Base-by-base conservation (phyloP, 2,113 vertebrate genomes). In the Paracanthobrama guichenoti region DNA sequence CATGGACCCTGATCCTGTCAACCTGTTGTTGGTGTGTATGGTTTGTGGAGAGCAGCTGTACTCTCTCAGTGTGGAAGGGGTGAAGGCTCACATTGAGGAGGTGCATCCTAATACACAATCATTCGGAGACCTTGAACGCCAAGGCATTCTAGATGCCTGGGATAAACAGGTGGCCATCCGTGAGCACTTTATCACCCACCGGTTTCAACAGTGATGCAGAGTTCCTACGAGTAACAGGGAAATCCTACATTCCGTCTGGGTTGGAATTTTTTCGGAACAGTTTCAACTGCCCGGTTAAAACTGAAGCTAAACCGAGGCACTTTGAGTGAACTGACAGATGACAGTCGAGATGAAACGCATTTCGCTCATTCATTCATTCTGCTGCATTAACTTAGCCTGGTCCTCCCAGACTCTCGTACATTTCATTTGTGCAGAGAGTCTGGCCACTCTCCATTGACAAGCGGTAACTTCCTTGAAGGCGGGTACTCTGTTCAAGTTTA, bases 11-110 rank as follows among this genome's bases (percentile, higher is more conserved):
- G 95, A 96, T 87, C 94, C 95, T 0, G 92, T 94, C 83, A 94
- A 94, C 80, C 94, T 95, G 88, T 93, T 95, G 86, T 88, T 94
- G 2, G 95, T 97, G 89, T 97, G 96, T 89, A 96, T 97, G 95
- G 96, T 96, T 78, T 97, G 96, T 9, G 96, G 96, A 1, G 94
- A 95, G 20, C 91, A 94, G 89, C 95, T 96, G 90, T 93, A 87
- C 85, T 89, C 90, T 0, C 94, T 95, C 48, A 94, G 92, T 0
- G 91, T 94, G 4, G 94, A 94, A 60, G 95, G 87, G 0, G 95
- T 94, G 0, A 90, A 87, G 18, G 26, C 89, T 2, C 96, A 97
- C 91, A 96, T 97, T 10, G 90, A 95, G 7, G 95, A 96, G 74
- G 93, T 94, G 26, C 96, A 97, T 46, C 96, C 96, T 0, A 93